phyloP scores from a whole-genome alignment of 2,797 vertebrate genomes.

The Enteromius mattozi region DNA sequence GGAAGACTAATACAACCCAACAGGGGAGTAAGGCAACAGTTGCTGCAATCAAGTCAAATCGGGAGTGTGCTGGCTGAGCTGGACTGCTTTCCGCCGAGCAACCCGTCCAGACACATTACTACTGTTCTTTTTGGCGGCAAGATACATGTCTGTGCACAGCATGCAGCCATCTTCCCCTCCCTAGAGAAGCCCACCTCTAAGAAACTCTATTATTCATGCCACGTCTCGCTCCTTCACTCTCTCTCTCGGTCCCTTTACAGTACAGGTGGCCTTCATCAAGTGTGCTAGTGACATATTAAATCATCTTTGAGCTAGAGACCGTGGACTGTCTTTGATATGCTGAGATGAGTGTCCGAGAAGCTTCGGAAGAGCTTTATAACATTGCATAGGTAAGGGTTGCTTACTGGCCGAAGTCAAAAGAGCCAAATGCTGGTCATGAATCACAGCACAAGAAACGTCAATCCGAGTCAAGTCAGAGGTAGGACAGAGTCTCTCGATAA shows the following conservation, averaged over 20 bases:
- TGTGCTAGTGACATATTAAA: constrained; percentile 49
- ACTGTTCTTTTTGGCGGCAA: constrained; percentile 46
- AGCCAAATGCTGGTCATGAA: background rate
- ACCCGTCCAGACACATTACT: constrained; percentile 64
- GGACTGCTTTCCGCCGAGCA: constrained; percentile 52
- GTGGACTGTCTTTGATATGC: constrained; percentile 40
- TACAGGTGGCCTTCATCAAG: constrained; percentile 57
- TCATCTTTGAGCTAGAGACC: constrained; percentile 40
- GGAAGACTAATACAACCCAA: constrained; percentile 62
- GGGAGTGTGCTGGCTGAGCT: constrained; percentile 51
- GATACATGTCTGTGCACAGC: constrained; percentile 56
- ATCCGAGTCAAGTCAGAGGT: background rate
- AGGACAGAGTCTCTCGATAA: background rate
- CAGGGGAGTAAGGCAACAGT: constrained; percentile 63
- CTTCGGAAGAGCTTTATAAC: constrained; percentile 15
- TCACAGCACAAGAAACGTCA: background rate
- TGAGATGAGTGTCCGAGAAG: constrained; percentile 51
- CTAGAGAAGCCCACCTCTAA: constrained; percentile 30
- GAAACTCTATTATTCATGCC: constrained; percentile 53
- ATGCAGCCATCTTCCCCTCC: constrained; percentile 53
- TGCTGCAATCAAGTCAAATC: constrained; percentile 64
- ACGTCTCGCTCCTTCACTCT: constrained; percentile 22
- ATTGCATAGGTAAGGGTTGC: background rate
- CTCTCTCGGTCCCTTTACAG: constrained; percentile 43
- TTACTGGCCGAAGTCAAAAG: background rate